These are phyloP conservation scores for Cranoglanis bouderius DNA, from an alignment of 2,113 vertebrate genomes.

Conservation along the genomic window DNA sequence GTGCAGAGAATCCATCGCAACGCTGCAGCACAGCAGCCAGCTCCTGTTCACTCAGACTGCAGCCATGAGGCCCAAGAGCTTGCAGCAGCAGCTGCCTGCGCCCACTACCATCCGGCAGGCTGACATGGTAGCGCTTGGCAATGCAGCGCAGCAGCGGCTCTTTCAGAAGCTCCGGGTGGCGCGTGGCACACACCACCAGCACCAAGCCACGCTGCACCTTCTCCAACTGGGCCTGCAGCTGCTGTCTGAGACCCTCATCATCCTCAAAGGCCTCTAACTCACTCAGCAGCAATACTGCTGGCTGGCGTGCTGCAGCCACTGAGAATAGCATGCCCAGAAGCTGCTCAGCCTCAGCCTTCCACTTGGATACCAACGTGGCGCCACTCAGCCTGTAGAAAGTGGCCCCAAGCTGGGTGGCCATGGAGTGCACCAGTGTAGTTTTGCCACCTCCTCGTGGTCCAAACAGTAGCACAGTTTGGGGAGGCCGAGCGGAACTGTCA, in stretches of 20 bases:
- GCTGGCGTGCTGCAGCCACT: constrained; percentile 81
- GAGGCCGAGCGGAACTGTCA: constrained; percentile 69
- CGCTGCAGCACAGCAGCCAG: constrained; percentile 84
- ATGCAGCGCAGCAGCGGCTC: constrained; percentile 86
- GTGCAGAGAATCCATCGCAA: constrained; percentile 86
- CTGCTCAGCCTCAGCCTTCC: constrained; percentile 85
- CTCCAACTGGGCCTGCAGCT: constrained; percentile 85
- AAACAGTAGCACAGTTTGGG: constrained; percentile 87
- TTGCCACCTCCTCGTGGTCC: constrained; percentile 88
- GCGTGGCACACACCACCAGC: constrained; percentile 85
- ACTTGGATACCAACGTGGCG: constrained; percentile 78
- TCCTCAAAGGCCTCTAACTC: constrained; percentile 85
- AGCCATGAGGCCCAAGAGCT: constrained; percentile 81
- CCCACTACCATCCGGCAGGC: constrained; percentile 78
- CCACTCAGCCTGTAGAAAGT: constrained; percentile 83
- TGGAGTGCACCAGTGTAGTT: constrained; percentile 82
- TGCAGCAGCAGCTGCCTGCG: constrained; percentile 87
- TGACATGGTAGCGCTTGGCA: constrained; percentile 84
- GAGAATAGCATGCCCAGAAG: constrained; percentile 85
- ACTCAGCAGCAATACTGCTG: constrained; percentile 84
- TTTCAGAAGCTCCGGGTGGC: constrained; percentile 85
- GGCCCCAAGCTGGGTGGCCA: constrained; percentile 90
- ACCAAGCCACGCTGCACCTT: constrained; percentile 76
- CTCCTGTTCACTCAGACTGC: constrained; percentile 84
- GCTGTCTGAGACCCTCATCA: constrained; percentile 73